Percentiles rank a stretch among this genome's conserved stretches.
phyloP scores from a whole-genome alignment of 2,888 invertebrate genomes.

The Taenaris catops region DNA sequence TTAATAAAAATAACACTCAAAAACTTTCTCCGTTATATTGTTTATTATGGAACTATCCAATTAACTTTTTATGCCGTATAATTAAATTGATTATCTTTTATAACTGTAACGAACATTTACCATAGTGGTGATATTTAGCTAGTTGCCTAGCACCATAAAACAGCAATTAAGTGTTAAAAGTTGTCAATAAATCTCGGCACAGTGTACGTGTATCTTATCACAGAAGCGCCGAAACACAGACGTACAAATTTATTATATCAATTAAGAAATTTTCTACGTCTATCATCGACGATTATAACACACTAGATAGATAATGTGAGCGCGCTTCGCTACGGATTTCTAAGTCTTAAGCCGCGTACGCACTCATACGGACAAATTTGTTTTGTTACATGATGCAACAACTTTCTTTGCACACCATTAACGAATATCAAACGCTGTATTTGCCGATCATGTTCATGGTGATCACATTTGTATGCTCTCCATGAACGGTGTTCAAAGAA shows the following conservation, averaged over 20 bases:
- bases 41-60: constrained; percentile 1
- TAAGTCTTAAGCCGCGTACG: too few species aligned
- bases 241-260: constrained; percentile 65
- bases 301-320: too few species aligned
- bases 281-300: constrained; percentile 29
- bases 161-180: constrained; percentile 46
- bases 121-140: constrained; percentile 30
- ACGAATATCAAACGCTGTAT: too few species aligned
- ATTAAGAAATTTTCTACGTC: constrained; percentile 67
- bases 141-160: constrained; percentile 41
- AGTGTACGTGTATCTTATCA: constrained; percentile 12
- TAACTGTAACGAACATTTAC: constrained; percentile 25
- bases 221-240: constrained; percentile 49
- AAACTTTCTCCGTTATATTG: not conserved
- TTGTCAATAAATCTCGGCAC: constrained; percentile 15
- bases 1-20: not conserved
- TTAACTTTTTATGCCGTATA: constrained; percentile 4
- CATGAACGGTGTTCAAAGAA: too few species aligned
- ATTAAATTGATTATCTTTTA: constrained; percentile 12
- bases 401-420: too few species aligned
- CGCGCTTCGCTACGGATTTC: too few species aligned
- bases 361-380: too few species aligned
- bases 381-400: too few species aligned
- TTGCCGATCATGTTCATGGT: too few species aligned
- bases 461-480: too few species aligned